phyloP scores from a whole-genome alignment of 2,113 vertebrate genomes.

The Pituophis catenifer region DNA sequence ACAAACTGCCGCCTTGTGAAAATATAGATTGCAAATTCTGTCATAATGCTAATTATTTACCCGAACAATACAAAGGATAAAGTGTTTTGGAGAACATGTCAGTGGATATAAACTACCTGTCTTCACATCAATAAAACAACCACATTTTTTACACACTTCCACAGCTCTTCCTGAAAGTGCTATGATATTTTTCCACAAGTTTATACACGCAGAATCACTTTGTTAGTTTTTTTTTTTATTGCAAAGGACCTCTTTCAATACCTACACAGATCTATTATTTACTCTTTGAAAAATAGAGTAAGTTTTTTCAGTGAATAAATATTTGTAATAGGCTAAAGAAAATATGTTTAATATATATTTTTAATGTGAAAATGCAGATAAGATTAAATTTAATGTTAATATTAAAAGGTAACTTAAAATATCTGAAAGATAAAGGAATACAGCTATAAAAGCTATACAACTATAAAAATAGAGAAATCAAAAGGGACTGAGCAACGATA shows the following conservation, averaged over 20 bases:
- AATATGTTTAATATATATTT: not conserved
- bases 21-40: not conserved
- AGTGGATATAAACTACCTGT: not conserved
- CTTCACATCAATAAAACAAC: not conserved
- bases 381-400: not conserved
- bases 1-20: not conserved
- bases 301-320: not conserved
- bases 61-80: not conserved
- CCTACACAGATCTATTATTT: not conserved
- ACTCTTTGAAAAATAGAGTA: not conserved
- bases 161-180: not conserved
- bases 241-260: not conserved
- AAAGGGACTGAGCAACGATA: not conserved
- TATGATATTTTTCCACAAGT: not conserved
- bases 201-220: not conserved
- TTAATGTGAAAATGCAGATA: not conserved
- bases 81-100: not conserved
- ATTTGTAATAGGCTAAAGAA: not conserved
- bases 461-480: not conserved
- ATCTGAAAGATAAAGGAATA: not conserved
- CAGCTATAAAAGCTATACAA: not conserved
- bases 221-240: not conserved
- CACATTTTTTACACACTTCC: not conserved
- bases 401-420: not conserved
- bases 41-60: not conserved